Percentiles rank a stretch among this genome's conserved stretches.
These are phyloP conservation scores for Ostrea edulis DNA, from an alignment of 1,140 invertebrate genomes.

Conservation along the genomic window DNA sequence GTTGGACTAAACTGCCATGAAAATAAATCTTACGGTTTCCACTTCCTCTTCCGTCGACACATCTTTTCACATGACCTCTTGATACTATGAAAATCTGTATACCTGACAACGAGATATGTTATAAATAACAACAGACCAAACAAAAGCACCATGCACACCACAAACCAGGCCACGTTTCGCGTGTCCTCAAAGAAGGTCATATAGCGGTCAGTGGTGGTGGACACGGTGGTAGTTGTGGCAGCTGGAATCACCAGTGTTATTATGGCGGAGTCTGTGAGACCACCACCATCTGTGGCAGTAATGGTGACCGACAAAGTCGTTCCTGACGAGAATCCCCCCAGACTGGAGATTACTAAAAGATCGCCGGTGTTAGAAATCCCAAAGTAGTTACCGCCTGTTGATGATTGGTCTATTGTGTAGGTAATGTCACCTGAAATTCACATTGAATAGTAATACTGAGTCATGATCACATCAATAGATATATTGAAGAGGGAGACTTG, in stretches of 20 bases:
- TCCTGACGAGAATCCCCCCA: conserved; percentile 20
- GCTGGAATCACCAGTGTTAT: conserved; percentile 38
- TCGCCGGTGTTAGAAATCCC: conserved; percentile 1
- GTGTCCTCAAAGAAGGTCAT: conserved; percentile 48
- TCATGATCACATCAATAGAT: too few relatives aligned
- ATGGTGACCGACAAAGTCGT: neutral
- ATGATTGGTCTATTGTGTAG: conserved; percentile 8
- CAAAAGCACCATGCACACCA: neutral
- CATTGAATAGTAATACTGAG: too few relatives aligned
- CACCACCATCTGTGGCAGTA: conserved; percentile 41
- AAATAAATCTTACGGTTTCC: conserved; percentile 14
- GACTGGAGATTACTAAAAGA: neutral
- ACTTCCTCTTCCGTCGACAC: conserved; percentile 13
- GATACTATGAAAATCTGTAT: neutral
- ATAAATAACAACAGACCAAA: neutral
- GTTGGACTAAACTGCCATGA: neutral
- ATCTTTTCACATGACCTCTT: neutral
- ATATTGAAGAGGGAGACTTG: too few relatives aligned
- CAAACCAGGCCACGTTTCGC: conserved; percentile 37
- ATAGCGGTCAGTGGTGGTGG: conserved; percentile 52
- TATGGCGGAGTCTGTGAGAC: conserved; percentile 27
- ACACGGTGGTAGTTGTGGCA: conserved; percentile 42
- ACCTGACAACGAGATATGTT: neutral
- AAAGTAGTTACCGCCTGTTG: neutral
- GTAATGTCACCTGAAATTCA: conserved; percentile 1